Base-by-base conservation (phyloP, 2,888 invertebrate genomes). In the Argyresthia albistria region DNA sequence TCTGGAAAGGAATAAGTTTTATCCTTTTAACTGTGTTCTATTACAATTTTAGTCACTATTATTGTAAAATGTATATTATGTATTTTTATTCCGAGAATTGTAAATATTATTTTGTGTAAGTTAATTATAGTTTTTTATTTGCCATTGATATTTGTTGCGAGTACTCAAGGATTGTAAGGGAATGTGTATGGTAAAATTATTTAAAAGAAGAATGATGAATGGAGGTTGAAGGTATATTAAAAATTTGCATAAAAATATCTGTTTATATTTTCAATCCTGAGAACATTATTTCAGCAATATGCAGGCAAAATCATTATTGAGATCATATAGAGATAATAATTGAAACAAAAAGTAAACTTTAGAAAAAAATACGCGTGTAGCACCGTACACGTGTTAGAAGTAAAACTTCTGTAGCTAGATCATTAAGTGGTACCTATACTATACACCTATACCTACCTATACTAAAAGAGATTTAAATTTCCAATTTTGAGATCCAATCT, bases 61-160 rank as follows among this genome's bases (percentile, higher is more conserved):
- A 84, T 73, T 81, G 73, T 87, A 83, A 80, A 76, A 80, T 84
- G 81, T 84, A 80, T 83, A 79, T 79, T 84, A 75, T 86, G 69
- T 84, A 80, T 81, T 65, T 65, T 59, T 72, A 73, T 70, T 74
- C 70, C 76, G 72, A 80, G 70, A 82, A 83, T 83, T 87, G 86
- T 86, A 87, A 86, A 86, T 87, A 86, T 77, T 76, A 70, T 53
- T 71, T 74, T 77, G 72, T 65, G 76, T 81, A 82, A 81, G 77
- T 82, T 84, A 81, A 80, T 75, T 76, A 61, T 70, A 66, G 74
- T 74, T 77, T 80, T 77, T 80, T 76, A 72, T 79, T 25, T 86
- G 87, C 87, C 87, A 86, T 83, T 73, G 70, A 71, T 80, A 73
- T 76, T 75, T 55, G 48, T 48, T 73, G 76, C 72, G 71, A 74